These are phyloP conservation scores for Ursus arctos DNA, from an alignment of 2,113 vertebrate species.

Conservation along the genomic window DNA sequence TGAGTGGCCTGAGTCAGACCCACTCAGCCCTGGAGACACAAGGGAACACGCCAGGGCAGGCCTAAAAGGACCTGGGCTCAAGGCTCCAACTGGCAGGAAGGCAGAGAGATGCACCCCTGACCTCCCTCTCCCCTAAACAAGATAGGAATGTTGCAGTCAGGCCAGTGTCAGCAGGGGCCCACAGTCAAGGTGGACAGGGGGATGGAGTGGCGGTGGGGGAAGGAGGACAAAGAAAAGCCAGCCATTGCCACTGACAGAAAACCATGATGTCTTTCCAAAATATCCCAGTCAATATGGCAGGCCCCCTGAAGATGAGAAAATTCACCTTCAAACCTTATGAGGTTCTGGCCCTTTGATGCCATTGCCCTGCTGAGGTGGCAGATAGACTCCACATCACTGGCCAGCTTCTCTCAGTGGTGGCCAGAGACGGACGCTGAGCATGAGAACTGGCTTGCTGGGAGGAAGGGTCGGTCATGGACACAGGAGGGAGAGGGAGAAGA, in stretches of 20 bases:
- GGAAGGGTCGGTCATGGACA: background rate
- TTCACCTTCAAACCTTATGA: background rate
- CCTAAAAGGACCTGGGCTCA: background rate
- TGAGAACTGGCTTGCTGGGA: background rate
- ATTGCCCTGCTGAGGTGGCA: background rate
- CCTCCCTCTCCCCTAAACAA: background rate
- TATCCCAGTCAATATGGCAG: background rate
- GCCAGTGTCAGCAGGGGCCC: background rate
- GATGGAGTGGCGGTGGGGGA: background rate
- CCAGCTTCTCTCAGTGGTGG: background rate
- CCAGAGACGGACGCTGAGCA: background rate
- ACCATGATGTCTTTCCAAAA: background rate
- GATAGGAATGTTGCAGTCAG: background rate
- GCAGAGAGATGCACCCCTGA: background rate
- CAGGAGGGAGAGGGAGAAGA: background rate
- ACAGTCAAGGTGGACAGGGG: background rate
- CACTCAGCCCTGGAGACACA: background rate
- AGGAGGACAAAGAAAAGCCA: background rate
- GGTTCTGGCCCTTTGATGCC: background rate
- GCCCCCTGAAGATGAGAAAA: background rate
- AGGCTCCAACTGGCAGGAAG: too few species aligned
- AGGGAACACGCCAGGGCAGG: background rate
- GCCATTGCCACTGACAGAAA: background rate
- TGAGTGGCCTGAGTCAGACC: background rate
- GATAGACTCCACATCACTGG: background rate